A percentile compares a stretch with the other conserved stretches of the same genome.
These are phyloP conservation scores for Oxyteleia sp. DNA, from an alignment of 2,888 invertebrate genomes.

Conservation along the genomic window DNA sequence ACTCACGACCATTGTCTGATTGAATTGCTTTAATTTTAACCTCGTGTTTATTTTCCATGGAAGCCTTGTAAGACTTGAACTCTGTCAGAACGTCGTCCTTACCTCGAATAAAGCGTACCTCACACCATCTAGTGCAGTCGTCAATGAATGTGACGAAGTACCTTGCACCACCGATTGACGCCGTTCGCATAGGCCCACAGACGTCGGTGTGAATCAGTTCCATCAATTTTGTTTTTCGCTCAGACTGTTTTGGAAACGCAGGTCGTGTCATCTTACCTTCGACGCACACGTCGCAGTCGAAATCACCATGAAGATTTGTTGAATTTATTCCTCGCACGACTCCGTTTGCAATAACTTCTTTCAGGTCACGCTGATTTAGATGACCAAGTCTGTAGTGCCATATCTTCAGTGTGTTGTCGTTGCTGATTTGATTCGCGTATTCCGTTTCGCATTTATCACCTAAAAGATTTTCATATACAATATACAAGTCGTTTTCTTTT, in stretches of 20 bases:
- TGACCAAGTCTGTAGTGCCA: not conserved
- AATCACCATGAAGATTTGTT: not conserved
- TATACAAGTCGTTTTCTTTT: not conserved
- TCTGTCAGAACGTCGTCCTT: not conserved
- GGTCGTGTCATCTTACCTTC: slow-evolving; percentile 17
- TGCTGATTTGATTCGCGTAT: not conserved
- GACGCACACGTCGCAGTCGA: slow-evolving; percentile 7
- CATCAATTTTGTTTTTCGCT: slow-evolving; percentile 27
- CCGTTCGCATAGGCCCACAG: slow-evolving; percentile 6
- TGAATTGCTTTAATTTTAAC: not conserved
- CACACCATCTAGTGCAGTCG: slow-evolving; percentile 1
- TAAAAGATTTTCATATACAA: not conserved
- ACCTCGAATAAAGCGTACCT: not conserved
- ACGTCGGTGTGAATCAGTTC: slow-evolving; percentile 59
- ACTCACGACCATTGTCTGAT: too few species aligned
- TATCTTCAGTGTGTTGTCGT: not conserved
- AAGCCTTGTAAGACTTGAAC: not conserved
- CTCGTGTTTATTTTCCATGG: not conserved
- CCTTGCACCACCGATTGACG: not conserved
- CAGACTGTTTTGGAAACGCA: slow-evolving; percentile 21
- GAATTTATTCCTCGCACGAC: slow-evolving; percentile 3
- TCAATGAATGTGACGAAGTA: slow-evolving; percentile 6
- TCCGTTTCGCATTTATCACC: not conserved
- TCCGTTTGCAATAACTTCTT: not conserved
- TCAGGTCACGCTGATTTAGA: not conserved